Percentiles rank a stretch among this genome's conserved stretches.
Evolutionary conservation across 2,888 invertebrate species (phyloP).

Genomic region (Darwinula stevensoni): DNA sequence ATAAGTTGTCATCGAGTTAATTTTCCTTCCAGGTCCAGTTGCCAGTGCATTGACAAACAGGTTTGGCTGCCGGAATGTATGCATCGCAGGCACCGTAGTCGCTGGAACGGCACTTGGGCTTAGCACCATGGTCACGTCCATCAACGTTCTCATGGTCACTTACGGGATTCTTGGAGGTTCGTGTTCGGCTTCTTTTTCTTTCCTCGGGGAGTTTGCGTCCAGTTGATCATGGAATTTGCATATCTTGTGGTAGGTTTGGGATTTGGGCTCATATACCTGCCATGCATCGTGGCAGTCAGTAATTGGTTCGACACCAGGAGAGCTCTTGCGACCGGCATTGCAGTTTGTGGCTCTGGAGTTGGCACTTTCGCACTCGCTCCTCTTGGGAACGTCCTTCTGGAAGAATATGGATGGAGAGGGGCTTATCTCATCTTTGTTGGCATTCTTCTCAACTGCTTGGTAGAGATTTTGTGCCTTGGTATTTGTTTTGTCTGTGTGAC

Average conservation of each 20-base stretch:
- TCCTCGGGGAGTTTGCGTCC: too few relatives aligned
- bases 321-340: conserved; percentile 58
- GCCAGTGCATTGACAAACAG: conserved; percentile 87
- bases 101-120: conserved; percentile 45
- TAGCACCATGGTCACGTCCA: conserved; percentile 17
- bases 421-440: conserved; percentile 76
- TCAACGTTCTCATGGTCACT: conserved; percentile 18
- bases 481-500: too few relatives aligned
- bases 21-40: conserved; percentile 45
- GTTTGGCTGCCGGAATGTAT: conserved; percentile 76
- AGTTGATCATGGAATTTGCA: background rate
- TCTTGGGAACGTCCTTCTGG: conserved; percentile 43
- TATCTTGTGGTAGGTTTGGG: conserved; percentile 35
- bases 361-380: conserved; percentile 91
- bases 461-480: too few relatives aligned
- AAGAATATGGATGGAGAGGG: conserved; percentile 57
- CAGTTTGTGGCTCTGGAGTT: conserved; percentile 50
- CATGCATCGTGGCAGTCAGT: conserved; percentile 85
- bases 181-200: conserved; percentile 7
- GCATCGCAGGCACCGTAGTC: conserved; percentile 64
- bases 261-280: conserved; percentile 74
- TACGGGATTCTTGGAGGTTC: conserved; percentile 21
- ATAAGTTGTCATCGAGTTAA: too few relatives aligned
- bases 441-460: conserved; percentile 61
- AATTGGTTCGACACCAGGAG: conserved; percentile 90